Evolutionary conservation across 1,140 invertebrate species (phyloP), one percentile per base, ranked within the genome.

Genomic region (Mamestra configurata): DNA sequence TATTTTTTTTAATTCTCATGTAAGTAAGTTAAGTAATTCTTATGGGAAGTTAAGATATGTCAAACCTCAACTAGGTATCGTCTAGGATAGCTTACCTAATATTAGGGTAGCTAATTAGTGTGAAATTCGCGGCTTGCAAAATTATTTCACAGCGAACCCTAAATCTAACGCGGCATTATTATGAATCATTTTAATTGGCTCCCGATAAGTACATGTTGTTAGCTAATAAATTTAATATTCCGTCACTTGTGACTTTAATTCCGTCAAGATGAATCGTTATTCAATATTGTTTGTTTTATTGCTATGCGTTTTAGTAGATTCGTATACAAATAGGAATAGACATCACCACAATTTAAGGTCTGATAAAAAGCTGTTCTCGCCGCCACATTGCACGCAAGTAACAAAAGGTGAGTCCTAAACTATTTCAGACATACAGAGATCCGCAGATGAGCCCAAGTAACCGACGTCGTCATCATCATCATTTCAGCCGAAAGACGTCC

Each of bases 381-480:
- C 90, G 13, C 91, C 91, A 7, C 90, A 92, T 82, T 92, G 91
- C 64, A 92, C 91, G 18, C 84, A 85, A 79, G 82, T 92, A 7
- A 85, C 90, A 11, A 92, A 92, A 88, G 88, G 91, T 90, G 85
- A 80, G 77, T 82, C 11, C 15, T 68, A n/a, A n/a, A n/a, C n/a
- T n/a, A n/a, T n/a, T n/a, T n/a, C n/a, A n/a, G n/a, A n/a, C n/a
- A n/a, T n/a, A n/a, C n/a, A n/a, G n/a, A n/a, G n/a, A n/a, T n/a
- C n/a, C n/a, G n/a, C n/a, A n/a, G n/a, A n/a, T n/a, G n/a, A n/a
- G n/a, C n/a, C n/a, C n/a, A n/a, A n/a, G n/a, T n/a, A n/a, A n/a
- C n/a, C n/a, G n/a, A n/a, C n/a, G n/a, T n/a, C n/a, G n/a, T n/a
- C n/a, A n/a, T n/a, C n/a, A n/a, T n/a, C n/a, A n/a, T n/a, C n/a